Evolutionary conservation across 2,797 vertebrate genomes (phyloP), one percentile per base, ranked within the genome.

Genomic region (Microctenopoma steveboyesi): DNA sequence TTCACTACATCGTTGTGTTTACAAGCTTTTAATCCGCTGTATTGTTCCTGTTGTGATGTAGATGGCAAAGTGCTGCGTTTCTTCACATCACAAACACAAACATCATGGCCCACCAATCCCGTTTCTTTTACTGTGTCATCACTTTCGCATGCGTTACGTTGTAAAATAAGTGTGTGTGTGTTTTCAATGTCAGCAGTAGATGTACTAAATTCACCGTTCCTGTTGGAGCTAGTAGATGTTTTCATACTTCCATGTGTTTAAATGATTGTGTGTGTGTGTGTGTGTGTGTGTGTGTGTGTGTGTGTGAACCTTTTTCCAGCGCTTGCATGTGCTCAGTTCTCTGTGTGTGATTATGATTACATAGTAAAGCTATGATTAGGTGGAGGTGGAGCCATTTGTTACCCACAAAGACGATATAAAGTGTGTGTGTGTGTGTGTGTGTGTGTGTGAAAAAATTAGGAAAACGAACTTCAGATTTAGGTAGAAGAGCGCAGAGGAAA

Each of bases 311-410:
- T 22, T 22, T 22, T 22, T 22, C 22, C 22, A 22, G 22, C 33
- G 12, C 22, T 15, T 61, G 61, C 49, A 59, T 49, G 43, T 45
- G 39, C 42, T 43, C 18, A 42, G 35, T 69, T 49, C n/a, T 40
- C 9, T 39, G 48, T 69, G 72, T 15, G 28, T 48, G 61, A 30
- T 53, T 47, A 0, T 60, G 40, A 64, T 51, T 46, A 43, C 46
- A 49, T 18, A 39, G 59, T 63, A 35, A 39, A 53, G 48, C 10
- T 39, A 3, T 69, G 62, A 67, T 79, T 60, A 56, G 50, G 25
- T 68, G 52, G 57, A 76, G 69, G 62, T 71, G 60, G 74, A 9
- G 18, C 43, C 54, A 40, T 61, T 83, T 64, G 77, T 67, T 65
- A 72, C 54, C 8, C 22, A 28, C 52, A 60, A 22, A 53, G 39